phyloP scores from a whole-genome alignment of 1,140 invertebrate genomes.

The Pomacea maculata region DNA sequence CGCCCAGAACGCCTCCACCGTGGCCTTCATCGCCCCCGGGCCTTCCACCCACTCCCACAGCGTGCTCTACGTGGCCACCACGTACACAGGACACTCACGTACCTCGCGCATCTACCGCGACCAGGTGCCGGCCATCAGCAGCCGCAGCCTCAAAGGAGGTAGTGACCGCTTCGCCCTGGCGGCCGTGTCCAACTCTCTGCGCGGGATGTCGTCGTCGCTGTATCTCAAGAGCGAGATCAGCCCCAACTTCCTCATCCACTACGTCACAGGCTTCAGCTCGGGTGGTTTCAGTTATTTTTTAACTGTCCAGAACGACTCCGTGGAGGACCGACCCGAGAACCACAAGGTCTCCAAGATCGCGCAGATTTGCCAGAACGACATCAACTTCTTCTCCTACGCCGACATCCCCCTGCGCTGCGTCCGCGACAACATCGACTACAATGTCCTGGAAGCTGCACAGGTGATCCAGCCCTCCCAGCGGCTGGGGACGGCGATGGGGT shows the following conservation, averaged over 20 bases:
- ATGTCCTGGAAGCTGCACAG: constrained; percentile 91
- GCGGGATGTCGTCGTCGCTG: constrained; percentile 41
- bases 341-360: constrained; percentile 94
- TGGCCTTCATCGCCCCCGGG: constrained; percentile 94
- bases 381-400: constrained; percentile 89
- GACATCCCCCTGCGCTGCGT: constrained; percentile 96
- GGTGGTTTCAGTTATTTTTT: constrained; percentile 96
- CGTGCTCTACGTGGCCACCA: constrained; percentile 51
- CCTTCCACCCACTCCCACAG: constrained; percentile 24
- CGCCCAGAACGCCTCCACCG: constrained; percentile 91
- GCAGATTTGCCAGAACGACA: constrained; percentile 93
- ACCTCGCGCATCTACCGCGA: constrained; percentile 31
- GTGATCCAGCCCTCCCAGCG: constrained; percentile 92
- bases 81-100: constrained; percentile 39
- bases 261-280: constrained; percentile 94
- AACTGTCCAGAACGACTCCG: constrained; percentile 86
- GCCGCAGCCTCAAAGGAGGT: constrained; percentile 34
- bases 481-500: constrained; percentile 78
- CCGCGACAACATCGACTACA: constrained; percentile 76
- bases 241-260: constrained; percentile 75
- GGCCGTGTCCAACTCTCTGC: constrained; percentile 34
- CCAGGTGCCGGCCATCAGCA: constrained; percentile 42
- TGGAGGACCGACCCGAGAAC: constrained; percentile 75
- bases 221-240: constrained; percentile 43
- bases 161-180: constrained; percentile 38